Percentiles rank a stretch among this genome's conserved stretches.
These are phyloP conservation scores for Propithecus deckenii DNA, from an alignment of 2,797 vertebrate species.

Conservation along the genomic window DNA sequence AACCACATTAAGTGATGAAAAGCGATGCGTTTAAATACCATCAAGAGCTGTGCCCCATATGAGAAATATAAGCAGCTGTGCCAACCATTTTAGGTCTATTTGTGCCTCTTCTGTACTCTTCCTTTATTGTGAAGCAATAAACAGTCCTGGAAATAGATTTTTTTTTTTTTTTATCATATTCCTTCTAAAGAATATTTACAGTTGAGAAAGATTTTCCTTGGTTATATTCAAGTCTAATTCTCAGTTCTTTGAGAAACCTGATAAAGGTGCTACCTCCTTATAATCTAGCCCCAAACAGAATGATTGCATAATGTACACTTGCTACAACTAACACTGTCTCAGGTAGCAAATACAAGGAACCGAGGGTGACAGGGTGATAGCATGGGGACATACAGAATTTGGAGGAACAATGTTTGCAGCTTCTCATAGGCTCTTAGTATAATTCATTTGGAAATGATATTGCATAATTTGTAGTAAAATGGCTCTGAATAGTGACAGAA, in stretches of 20 bases:
- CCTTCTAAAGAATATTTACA: slow-evolving; percentile 27
- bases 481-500: not conserved
- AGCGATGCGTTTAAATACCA: not conserved
- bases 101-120: not conserved
- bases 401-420: not conserved
- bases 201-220: not conserved
- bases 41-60: not conserved
- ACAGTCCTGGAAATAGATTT: not conserved
- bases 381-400: not conserved
- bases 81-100: not conserved
- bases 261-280: not conserved
- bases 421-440: not conserved
- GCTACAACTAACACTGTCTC: not conserved
- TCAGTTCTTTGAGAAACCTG: slow-evolving; percentile 43
- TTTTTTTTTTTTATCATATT: not conserved
- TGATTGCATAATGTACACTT: not conserved
- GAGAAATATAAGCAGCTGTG: not conserved
- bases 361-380: not conserved
- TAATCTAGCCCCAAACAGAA: not conserved
- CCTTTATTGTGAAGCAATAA: slow-evolving; percentile 31
- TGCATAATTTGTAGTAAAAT: slow-evolving; percentile 23
- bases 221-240: not conserved
- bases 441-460: not conserved
- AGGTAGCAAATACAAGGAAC: not conserved
- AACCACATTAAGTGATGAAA: not conserved